These are phyloP conservation scores for Calliopum simillimum DNA, from an alignment of 2,888 invertebrate genomes.

Conservation along the genomic window DNA sequence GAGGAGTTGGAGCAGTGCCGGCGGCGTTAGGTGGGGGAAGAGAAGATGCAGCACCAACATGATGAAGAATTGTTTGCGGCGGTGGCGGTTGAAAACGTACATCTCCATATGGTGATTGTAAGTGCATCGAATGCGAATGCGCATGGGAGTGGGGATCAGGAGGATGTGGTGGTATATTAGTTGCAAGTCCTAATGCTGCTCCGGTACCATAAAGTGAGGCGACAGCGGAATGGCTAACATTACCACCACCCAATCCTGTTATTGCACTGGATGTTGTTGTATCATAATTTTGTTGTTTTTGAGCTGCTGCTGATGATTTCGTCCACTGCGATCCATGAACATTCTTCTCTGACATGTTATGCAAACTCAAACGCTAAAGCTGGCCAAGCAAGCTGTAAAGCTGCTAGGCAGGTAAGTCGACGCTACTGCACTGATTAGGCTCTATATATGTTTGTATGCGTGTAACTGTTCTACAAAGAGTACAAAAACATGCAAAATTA, in stretches of 20 bases:
- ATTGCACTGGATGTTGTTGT: conserved; percentile 40
- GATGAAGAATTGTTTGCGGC: conserved; percentile 40
- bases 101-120: conserved; percentile 40
- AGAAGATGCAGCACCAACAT: conserved; percentile 43
- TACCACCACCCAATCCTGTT: conserved; percentile 40
- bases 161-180: conserved; percentile 33
- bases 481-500: background rate
- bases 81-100: conserved; percentile 60
- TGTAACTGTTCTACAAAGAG: too few species aligned
- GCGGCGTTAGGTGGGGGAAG: conserved; percentile 39
- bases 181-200: conserved; percentile 37
- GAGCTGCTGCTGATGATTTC: conserved; percentile 55
- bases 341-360: conserved; percentile 66
- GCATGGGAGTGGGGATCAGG: background rate
- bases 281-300: conserved; percentile 33
- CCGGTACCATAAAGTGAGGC: conserved; percentile 17
- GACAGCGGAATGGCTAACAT: conserved; percentile 44
- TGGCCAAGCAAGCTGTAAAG: conserved; percentile 23
- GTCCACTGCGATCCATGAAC: conserved; percentile 62
- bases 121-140: conserved; percentile 25
- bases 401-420: conserved; percentile 36
- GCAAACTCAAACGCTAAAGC: conserved; percentile 36
- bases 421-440: conserved; percentile 27
- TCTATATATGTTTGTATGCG: background rate
- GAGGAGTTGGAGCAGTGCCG: conserved; percentile 45